Percentiles rank a stretch among this genome's conserved stretches.
These are phyloP conservation scores for Cloeon dipterum DNA, from an alignment of 2,888 invertebrate species.

Conservation along the genomic window DNA sequence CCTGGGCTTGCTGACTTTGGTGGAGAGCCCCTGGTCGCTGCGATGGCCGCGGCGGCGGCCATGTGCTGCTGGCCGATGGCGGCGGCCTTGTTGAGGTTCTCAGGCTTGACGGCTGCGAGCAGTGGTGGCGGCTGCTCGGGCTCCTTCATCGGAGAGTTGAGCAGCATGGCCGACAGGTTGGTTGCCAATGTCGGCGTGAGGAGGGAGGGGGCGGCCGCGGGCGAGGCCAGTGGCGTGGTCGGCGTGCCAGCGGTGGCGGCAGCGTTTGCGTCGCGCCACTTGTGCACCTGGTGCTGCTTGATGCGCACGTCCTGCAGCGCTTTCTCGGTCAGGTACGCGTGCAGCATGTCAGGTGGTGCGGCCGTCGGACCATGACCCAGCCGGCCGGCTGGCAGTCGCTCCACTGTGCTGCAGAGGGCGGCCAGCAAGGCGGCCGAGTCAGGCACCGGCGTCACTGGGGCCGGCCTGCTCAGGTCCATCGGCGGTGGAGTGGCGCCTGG, in stretches of 20 bases:
- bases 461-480: slow-evolving; percentile 21
- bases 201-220: background rate
- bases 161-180: background rate
- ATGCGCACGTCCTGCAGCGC: slow-evolving; percentile 45
- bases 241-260: background rate
- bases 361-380: no score
- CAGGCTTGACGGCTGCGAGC: background rate
- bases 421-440: slow-evolving; percentile 33
- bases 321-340: slow-evolving; percentile 47
- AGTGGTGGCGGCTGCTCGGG: background rate
- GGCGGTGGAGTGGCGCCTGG: slow-evolving; percentile 13
- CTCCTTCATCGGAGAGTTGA: background rate
- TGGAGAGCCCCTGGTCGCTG: slow-evolving; percentile 17
- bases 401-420: slow-evolving; percentile 35
- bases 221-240: background rate
- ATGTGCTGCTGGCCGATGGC: background rate
- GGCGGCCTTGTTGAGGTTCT: background rate
- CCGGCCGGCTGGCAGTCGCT: slow-evolving; percentile 33
- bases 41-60: slow-evolving; percentile 19
- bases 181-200: background rate
- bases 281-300: slow-evolving; percentile 33
- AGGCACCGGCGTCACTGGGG: slow-evolving; percentile 25
- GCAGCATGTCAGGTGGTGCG: slow-evolving; percentile 36
- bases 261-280: background rate
- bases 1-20: slow-evolving; percentile 4